A percentile compares a stretch with the other conserved stretches of the same genome.
phyloP scores from a whole-genome alignment of 1,140 invertebrate genomes.

The Drosophila ohnishii region DNA sequence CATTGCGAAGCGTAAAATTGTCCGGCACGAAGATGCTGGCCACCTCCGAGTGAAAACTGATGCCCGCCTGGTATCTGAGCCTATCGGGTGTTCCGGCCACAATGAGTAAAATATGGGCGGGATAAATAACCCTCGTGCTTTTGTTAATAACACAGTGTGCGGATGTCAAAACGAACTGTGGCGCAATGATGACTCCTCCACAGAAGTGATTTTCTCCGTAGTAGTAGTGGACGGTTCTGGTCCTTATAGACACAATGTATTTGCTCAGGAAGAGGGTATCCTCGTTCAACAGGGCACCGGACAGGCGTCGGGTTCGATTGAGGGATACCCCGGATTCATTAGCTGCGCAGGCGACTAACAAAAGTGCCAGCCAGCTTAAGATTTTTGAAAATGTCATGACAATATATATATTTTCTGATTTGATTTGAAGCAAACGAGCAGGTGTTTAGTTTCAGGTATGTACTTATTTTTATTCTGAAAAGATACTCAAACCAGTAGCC shows the following conservation, averaged over 20 bases:
- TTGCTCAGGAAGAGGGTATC: background rate
- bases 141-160: constrained; percentile 37
- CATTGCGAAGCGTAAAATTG: constrained; percentile 49
- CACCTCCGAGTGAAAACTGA: constrained; percentile 24
- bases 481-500: constrained; percentile 46
- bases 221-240: constrained; percentile 14
- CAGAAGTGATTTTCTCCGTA: constrained; percentile 66
- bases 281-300: background rate
- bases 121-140: constrained; percentile 13
- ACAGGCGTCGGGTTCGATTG: background rate
- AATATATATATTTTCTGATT: background rate
- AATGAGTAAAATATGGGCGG: constrained; percentile 15
- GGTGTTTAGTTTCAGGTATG: background rate
- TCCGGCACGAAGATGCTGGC: constrained; percentile 8
- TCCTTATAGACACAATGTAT: constrained; percentile 51
- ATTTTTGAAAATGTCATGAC: constrained; percentile 19
- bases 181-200: constrained; percentile 33
- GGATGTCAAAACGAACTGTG: constrained; percentile 26
- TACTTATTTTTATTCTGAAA: background rate
- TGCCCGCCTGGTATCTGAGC: background rate
- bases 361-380: background rate
- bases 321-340: background rate
- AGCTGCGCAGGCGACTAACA: background rate
- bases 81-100: constrained; percentile 46
- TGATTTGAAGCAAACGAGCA: background rate